Evolutionary conservation across 1,140 invertebrate genomes (phyloP).

Genomic region (Planococcus citri): DNA sequence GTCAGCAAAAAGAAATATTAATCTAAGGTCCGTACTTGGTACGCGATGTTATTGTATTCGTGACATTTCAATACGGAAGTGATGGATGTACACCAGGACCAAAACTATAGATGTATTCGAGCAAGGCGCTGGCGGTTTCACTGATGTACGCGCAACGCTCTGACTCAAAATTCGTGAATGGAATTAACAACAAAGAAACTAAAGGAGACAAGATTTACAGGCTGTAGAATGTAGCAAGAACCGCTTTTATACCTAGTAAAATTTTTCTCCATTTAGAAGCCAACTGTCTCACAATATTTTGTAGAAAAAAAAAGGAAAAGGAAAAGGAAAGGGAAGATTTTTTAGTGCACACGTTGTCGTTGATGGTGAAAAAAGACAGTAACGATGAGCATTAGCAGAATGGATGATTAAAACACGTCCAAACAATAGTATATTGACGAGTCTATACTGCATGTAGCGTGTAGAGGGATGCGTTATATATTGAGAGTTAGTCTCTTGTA

Average conservation of each 20-base stretch:
- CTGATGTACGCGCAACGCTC: neutral
- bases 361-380: no score
- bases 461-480: neutral
- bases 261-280: neutral
- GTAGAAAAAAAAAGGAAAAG: no score
- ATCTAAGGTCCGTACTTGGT: neutral
- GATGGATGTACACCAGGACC: neutral
- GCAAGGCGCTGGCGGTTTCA: neutral
- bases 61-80: slow-evolving; percentile 6
- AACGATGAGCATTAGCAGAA: no score
- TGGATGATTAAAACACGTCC: neutral
- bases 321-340: no score
- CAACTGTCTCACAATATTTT: neutral
- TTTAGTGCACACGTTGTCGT: no score
- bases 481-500: no score
- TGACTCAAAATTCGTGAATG: slow-evolving; percentile 3
- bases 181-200: slow-evolving; percentile 3
- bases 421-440: neutral
- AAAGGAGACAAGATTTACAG: neutral
- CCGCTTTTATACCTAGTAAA: neutral
- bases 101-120: neutral
- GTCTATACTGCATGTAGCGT: no score
- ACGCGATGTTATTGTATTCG: neutral
- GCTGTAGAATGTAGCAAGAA: neutral
- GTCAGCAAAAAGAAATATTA: neutral